Conservation (phyloP, 2,113 vertebrate genomes). For the Burhinus bistriatus region DNA sequence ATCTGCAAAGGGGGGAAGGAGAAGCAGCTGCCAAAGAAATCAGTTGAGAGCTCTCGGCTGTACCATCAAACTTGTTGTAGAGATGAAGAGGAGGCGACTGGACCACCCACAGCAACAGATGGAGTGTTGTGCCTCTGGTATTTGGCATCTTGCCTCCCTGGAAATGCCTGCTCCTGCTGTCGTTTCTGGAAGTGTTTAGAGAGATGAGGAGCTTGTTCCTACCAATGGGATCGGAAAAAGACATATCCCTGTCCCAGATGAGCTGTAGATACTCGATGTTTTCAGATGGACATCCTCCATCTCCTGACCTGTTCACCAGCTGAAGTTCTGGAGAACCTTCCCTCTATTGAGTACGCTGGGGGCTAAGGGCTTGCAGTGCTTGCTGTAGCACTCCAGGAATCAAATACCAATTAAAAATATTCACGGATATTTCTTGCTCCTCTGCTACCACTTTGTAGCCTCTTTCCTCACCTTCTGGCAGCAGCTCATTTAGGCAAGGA, state of each 20-base stretch:
- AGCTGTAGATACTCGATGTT: not conserved
- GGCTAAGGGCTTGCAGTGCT: not conserved
- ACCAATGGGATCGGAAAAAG: not conserved
- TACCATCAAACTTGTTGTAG: not conserved
- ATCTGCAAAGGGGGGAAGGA: not conserved
- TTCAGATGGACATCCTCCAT: not conserved
- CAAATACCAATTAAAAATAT: not conserved
- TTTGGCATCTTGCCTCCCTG: constrained; percentile 19
- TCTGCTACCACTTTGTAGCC: not conserved
- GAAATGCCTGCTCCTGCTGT: constrained; percentile 1
- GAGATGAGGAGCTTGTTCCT: not conserved
- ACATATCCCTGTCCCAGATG: not conserved
- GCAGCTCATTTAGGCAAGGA: not conserved
- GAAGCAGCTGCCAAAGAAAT: not conserved
- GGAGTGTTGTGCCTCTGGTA: constrained; percentile 3
- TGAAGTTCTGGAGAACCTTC: not conserved
- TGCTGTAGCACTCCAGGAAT: not conserved
- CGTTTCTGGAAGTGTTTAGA: not conserved
- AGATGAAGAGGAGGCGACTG: constrained; percentile 30
- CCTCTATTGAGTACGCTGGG: accelerated
- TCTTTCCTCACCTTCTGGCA: not conserved
- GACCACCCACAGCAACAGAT: constrained; percentile 45
- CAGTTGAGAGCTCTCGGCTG: not conserved
- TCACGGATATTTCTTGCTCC: not conserved
- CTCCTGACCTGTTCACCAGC: not conserved